Evolutionary conservation across 2,113 vertebrate species (phyloP).

Genomic region (Pluvianellus socialis): DNA sequence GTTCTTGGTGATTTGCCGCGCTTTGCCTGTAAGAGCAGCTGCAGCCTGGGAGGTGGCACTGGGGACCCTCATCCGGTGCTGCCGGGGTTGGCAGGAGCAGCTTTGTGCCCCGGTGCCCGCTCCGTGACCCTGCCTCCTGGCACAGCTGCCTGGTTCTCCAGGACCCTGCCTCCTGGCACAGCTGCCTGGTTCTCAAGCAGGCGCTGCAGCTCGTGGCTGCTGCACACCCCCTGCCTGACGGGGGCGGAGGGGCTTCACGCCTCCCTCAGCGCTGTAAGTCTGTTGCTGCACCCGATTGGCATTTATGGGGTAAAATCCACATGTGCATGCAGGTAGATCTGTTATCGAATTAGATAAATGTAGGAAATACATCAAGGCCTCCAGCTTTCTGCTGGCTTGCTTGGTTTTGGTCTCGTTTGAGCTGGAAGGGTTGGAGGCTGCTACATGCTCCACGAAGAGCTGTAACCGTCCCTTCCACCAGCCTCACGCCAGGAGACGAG

Average conservation of each 20-base stretch:
- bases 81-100: no score
- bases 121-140: neutral
- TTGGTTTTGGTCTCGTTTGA: neutral
- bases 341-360: neutral
- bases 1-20: neutral
- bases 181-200: neutral
- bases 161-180: neutral
- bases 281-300: no score
- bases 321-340: neutral
- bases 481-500: neutral
- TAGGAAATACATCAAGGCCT: neutral
- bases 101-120: no score
- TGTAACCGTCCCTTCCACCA: neutral
- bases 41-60: no score
- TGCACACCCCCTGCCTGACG: neutral
- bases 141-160: no score
- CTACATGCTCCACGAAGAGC: neutral
- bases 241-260: rapidly evolving
- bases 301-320: neutral
- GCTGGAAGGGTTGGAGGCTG: neutral
- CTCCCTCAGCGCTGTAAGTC: neutral
- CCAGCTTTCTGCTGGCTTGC: neutral
- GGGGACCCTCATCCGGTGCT: no score
- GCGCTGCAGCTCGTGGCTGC: no score
- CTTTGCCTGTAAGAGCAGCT: neutral